These are phyloP conservation scores for Centropus bengalensis DNA, from an alignment of 2,113 vertebrate genomes.

Conservation along the genomic window DNA sequence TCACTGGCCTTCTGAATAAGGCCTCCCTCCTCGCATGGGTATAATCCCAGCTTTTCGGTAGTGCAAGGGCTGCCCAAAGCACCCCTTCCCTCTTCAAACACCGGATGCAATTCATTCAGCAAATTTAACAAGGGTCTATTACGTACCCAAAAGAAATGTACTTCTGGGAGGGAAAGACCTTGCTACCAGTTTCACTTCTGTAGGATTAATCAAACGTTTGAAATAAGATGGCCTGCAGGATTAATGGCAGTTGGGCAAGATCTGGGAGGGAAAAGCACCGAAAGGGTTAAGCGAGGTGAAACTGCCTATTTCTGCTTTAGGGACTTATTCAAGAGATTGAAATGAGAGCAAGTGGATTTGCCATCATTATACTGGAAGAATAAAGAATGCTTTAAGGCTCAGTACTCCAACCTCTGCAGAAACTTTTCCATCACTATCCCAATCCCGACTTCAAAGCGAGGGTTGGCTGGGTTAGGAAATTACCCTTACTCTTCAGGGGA, in stretches of 20 bases:
- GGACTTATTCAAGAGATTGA: constrained; percentile 18
- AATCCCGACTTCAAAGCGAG: constrained; percentile 49
- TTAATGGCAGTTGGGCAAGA: background rate
- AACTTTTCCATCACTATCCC: constrained; percentile 40
- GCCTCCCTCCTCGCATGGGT: background rate
- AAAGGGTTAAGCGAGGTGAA: constrained; percentile 50
- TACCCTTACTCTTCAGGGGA: constrained; percentile 31
- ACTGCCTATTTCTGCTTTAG: constrained; percentile 31
- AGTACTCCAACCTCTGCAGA: background rate
- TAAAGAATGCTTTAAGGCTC: constrained; percentile 61
- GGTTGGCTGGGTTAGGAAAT: constrained; percentile 45
- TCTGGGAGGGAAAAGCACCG: background rate
- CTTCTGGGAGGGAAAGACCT: background rate
- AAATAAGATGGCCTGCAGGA: background rate
- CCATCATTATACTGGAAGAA: constrained; percentile 37
- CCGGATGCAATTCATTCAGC: background rate
- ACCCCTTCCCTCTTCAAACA: background rate
- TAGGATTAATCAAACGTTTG: background rate
- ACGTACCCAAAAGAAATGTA: background rate
- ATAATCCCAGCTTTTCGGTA: background rate
- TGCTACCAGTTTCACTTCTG: background rate
- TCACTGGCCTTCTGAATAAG: background rate
- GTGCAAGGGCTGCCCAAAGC: background rate
- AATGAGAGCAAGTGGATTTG: constrained; percentile 40
- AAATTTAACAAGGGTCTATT: background rate